Evolutionary conservation across 2,113 vertebrate species (phyloP), one percentile per base, ranked within the genome.

Genomic region (Vulpes lagopus): DNA sequence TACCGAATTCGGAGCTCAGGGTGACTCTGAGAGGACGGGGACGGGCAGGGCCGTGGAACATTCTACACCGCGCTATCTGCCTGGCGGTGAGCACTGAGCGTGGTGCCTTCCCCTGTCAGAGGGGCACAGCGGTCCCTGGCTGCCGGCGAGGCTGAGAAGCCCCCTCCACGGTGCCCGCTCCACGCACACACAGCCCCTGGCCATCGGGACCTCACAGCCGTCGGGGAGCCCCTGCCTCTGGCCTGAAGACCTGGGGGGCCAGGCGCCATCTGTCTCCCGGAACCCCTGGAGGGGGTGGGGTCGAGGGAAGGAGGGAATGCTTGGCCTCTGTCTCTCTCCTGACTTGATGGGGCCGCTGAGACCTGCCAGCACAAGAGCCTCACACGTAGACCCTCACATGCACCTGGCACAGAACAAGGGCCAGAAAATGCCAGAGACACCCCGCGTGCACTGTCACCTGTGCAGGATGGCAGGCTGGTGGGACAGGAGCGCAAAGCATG

Each of bases 51-150:
- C 14, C 4, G 1, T 5, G 22, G 80, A 49, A 51, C 69, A 23
- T 32, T 51, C 67, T 15, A 4, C 25, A 3, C 35, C 53, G 0
- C 0, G 2, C 15, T 25, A 59, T 6, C 25, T 1, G 0, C 2
- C 38, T 27, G 10, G 14, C 0, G 0, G 57, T 4, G 84, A 53
- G 64, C 27, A 59, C 8, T 3, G 51, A 38, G 55, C 49, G 49
- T 2, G 0, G 2, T 2, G 60, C 74, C 83, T 53, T 64, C 43
- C 8, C 6, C 69, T 79, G n/a, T 62, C 19, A 85, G 22, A n/a
- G 5, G 35, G 78, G 22, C 35, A 14, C 5, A 76, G 55, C 2
- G 60, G 38, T 19, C 57, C 17, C 35, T 0, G 20, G 43, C 57
- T 43, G n/a, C 11, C 14, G 7, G 85, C 3, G 19, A 16, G 60